These are phyloP conservation scores for Cricetomys ansorgei DNA, from an alignment of 2,113 vertebrate genomes.

Conservation along the genomic window DNA sequence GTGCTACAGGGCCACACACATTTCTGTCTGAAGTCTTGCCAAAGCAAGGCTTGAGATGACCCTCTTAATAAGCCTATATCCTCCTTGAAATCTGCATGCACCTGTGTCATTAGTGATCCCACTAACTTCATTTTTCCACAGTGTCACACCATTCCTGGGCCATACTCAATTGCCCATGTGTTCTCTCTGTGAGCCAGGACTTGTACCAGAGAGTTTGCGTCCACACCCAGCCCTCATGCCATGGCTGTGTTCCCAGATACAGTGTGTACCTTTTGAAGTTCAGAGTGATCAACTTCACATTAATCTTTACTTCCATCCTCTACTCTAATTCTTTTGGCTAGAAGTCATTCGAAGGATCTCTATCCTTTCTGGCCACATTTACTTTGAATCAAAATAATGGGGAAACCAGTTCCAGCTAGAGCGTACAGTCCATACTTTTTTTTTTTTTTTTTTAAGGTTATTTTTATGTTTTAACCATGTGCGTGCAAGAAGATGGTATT, in stretches of 20 bases:
- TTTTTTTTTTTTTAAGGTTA: neutral
- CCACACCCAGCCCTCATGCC: neutral
- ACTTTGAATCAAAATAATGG: slow-evolving; percentile 54
- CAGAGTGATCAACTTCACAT: slow-evolving; percentile 48
- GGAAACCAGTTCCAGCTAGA: neutral
- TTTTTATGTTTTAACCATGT: neutral
- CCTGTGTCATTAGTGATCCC: neutral
- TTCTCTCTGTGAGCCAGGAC: neutral
- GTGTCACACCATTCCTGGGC: neutral
- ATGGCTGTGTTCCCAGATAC: slow-evolving; percentile 54
- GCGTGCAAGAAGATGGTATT: neutral
- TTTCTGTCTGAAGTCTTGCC: slow-evolving; percentile 46
- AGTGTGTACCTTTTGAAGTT: slow-evolving; percentile 54
- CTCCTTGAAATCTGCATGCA: slow-evolving; percentile 18
- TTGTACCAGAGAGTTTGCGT: neutral
- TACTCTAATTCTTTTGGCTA: slow-evolving; percentile 59
- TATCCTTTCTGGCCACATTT: neutral
- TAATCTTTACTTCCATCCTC: slow-evolving; percentile 52
- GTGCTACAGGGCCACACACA: neutral
- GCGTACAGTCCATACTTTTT: neutral
- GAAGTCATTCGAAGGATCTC: slow-evolving; percentile 15
- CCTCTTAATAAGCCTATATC: neutral
- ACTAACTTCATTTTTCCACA: slow-evolving; percentile 24
- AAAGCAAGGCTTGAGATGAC: neutral
- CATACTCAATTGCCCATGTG: neutral